A percentile compares a stretch with the other conserved stretches of the same genome.
These are phyloP conservation scores for Phlogophora meticulosa DNA, from an alignment of 2,888 invertebrate genomes.

Conservation along the genomic window DNA sequence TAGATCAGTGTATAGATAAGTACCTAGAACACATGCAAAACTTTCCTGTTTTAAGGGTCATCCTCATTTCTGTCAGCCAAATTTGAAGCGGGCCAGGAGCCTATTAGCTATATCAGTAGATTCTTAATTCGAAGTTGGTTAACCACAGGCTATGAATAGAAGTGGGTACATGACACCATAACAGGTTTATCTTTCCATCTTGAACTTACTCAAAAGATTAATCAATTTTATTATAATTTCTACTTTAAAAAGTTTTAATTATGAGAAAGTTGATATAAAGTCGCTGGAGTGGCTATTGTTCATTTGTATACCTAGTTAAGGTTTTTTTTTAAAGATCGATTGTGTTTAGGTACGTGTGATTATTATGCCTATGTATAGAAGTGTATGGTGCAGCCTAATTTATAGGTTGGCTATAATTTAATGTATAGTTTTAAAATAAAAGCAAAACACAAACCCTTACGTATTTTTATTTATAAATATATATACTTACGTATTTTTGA, in stretches of 20 bases:
- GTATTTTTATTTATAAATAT: constrained; percentile 38
- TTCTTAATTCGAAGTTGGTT: constrained; percentile 8
- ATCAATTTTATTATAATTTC: constrained; percentile 48
- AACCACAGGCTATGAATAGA: constrained; percentile 10
- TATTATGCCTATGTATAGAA: constrained; percentile 61
- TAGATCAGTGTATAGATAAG: constrained; percentile 38
- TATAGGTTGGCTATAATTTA: constrained; percentile 56
- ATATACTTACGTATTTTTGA: constrained; percentile 32
- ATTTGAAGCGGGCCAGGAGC: background rate
- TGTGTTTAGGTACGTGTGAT: constrained; percentile 59
- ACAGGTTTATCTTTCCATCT: constrained; percentile 52
- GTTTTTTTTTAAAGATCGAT: constrained; percentile 53
- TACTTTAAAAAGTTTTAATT: constrained; percentile 46
- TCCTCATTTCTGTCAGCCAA: background rate
- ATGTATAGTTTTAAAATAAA: constrained; percentile 69
- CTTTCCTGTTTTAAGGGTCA: background rate
- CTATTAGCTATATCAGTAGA: background rate
- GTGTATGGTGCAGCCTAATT: constrained; percentile 57
- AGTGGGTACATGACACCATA: constrained; percentile 37
- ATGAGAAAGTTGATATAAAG: constrained; percentile 46
- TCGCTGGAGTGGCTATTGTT: constrained; percentile 31
- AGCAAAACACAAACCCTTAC: constrained; percentile 45
- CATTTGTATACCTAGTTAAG: constrained; percentile 48
- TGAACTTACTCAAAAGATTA: constrained; percentile 43
- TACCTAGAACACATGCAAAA: constrained; percentile 34